These are phyloP conservation scores for Ceratitis capitata DNA, from an alignment of 1,140 invertebrate species.

Conservation along the genomic window DNA sequence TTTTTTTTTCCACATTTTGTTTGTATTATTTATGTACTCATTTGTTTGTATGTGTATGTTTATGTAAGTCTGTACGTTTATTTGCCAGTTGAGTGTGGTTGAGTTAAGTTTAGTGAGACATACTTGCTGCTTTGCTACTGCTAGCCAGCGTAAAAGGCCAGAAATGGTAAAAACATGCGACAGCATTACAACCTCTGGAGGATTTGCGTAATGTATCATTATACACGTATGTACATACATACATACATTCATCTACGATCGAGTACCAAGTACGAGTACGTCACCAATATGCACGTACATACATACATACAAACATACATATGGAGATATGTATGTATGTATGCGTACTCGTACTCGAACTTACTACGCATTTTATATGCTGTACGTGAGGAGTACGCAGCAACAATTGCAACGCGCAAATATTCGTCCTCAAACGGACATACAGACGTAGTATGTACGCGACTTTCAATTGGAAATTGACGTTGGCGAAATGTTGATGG, in stretches of 20 bases:
- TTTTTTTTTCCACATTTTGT: background rate
- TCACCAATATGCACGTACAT: background rate
- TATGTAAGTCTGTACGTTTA: background rate
- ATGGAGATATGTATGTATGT: background rate
- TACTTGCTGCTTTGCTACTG: background rate
- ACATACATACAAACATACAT: background rate
- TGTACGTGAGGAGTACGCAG: background rate
- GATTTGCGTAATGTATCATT: conserved; percentile 38
- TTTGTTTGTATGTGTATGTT: background rate
- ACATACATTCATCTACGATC: too few species aligned
- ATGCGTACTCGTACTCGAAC: too few species aligned
- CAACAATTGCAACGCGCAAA: conserved; percentile 25
- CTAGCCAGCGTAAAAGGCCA: background rate
- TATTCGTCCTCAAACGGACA: conserved; percentile 29
- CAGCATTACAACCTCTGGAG: conserved; percentile 36
- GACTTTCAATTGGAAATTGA: conserved; percentile 13
- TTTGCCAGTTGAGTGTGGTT: background rate
- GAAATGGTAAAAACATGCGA: conserved; percentile 37
- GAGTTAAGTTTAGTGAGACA: conserved; percentile 30
- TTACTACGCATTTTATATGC: background rate
- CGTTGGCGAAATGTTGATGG: conserved; percentile 5
- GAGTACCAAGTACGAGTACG: conserved; percentile 17
- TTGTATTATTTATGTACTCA: background rate
- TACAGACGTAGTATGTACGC: background rate
- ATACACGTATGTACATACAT: conserved; percentile 34